Base-by-base conservation (phyloP, 2,888 invertebrate genomes). In the Synanthedon tipuliformis region DNA sequence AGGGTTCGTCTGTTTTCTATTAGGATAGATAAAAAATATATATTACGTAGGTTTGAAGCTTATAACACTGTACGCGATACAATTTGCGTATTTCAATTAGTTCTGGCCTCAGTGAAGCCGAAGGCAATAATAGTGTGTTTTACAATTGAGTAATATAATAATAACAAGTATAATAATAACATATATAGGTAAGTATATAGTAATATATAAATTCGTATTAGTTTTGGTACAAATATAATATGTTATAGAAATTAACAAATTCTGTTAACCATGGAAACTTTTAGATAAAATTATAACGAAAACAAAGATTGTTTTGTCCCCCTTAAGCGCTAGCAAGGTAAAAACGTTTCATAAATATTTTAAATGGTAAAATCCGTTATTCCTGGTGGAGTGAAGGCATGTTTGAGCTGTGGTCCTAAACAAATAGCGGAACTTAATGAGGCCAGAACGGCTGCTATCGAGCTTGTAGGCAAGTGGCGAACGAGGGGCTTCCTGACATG, bases 401-500 rank as follows among this genome's bases (percentile, higher is more conserved):
- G 78, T 82, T 84, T 79, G 78, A 72, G 73, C 69, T 71, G 73
- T 63, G 76, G 78, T 81, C 84, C 84, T 84, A 83, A 86, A 75
- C 75, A 86, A 84, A 86, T 81, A 84, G 63, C 70, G 68, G 67
- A 74, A 77, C 78, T 81, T 83, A 82, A 85, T 83, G 84, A 83
- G 81, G 72, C 75, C 69, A 68, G 73, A 61, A 67, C 62, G 65
- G 63, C 59, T 59, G 56, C 56, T 60, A 55, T 63, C 57, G 59
- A 56, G 54, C 57, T 57, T 34, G 45, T 7, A 45, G 45, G n/a
- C 13, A 13, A 15, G 45, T 15, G 45, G 45, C 45, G 15, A 34
- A 34, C 34, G 34, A 34, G 34, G 34, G 34, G 10, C 34, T 34
- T 34, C 34, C 34, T 7, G 34, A 34, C 34, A 34, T 34, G 34